These are phyloP conservation scores for Standfussiana lucernea DNA, from an alignment of 2,888 invertebrate species.

Conservation along the genomic window DNA sequence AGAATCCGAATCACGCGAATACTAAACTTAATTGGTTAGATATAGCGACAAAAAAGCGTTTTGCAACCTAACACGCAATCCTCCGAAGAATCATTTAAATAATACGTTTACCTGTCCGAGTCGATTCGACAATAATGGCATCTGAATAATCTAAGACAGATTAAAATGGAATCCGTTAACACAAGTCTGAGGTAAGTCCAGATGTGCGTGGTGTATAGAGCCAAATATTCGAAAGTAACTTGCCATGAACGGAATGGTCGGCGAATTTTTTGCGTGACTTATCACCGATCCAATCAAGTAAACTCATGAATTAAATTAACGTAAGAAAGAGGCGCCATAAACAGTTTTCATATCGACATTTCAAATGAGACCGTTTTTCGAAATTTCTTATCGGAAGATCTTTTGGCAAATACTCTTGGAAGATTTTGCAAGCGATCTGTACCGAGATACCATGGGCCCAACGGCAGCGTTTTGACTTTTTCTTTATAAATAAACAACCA, in stretches of 20 bases:
- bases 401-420: constrained; percentile 62
- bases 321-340: constrained; percentile 54
- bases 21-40: constrained; percentile 82
- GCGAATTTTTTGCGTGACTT: constrained; percentile 46
- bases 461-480: constrained; percentile 75
- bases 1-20: constrained; percentile 87
- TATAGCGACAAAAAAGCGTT: constrained; percentile 86
- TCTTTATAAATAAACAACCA: constrained; percentile 75
- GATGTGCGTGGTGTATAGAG: constrained; percentile 63
- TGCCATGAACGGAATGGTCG: constrained; percentile 31
- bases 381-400: constrained; percentile 59
- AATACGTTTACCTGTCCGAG: constrained; percentile 84
- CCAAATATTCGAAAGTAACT: constrained; percentile 63
- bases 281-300: constrained; percentile 49
- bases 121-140: constrained; percentile 80
- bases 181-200: constrained; percentile 53
- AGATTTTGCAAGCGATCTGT: constrained; percentile 70
- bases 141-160: constrained; percentile 78
- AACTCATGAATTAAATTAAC: constrained; percentile 45
- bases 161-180: constrained; percentile 71
- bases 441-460: constrained; percentile 67
- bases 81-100: constrained; percentile 83
- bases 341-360: constrained; percentile 48
- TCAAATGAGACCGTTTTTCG: constrained; percentile 51
- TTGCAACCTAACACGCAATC: constrained; percentile 85